A percentile compares a stretch with the other conserved stretches of the same genome.
Conservation (phyloP, 2,888 invertebrate genomes). For the Corythucha ciliata region DNA sequence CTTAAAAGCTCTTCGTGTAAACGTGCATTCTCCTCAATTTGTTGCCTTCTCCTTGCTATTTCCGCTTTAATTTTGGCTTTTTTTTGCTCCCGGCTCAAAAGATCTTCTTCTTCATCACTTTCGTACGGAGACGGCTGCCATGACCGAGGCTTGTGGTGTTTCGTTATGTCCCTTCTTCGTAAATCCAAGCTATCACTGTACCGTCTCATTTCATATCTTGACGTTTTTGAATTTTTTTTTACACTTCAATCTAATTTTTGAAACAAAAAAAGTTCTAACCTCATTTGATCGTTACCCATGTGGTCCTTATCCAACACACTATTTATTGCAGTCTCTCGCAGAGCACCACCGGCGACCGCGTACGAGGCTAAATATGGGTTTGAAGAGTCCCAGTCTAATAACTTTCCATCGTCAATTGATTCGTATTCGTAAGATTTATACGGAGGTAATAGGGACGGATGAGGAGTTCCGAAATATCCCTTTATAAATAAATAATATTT, state of each 20-base stretch:
- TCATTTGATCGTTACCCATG: constrained; percentile 29
- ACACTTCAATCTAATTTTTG: too few relatives aligned
- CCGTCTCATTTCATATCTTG: constrained; percentile 38
- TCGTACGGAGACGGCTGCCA: constrained; percentile 48
- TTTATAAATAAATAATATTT: constrained; percentile 1
- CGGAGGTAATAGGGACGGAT: constrained; percentile 39
- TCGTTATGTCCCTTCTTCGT: constrained; percentile 37
- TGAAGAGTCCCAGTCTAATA: constrained; percentile 41
- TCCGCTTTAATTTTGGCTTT: constrained; percentile 51
- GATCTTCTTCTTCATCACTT: constrained; percentile 46
- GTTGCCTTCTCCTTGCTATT: constrained; percentile 50
- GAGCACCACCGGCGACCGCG: constrained; percentile 40
- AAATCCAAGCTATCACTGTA: constrained; percentile 38
- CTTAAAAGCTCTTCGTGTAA: constrained; percentile 46
- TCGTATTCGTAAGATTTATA: constrained; percentile 44
- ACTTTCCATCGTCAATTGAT: constrained; percentile 41
- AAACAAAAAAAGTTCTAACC: constrained; percentile 31
- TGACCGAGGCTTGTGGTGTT: constrained; percentile 42
- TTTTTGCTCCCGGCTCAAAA: constrained; percentile 48
- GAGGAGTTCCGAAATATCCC: constrained; percentile 29
- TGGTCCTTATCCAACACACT: constrained; percentile 40
- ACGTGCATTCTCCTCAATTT: constrained; percentile 50
- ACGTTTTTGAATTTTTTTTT: constrained; percentile 19
- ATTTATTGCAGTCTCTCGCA: constrained; percentile 42
- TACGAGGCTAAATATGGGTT: constrained; percentile 41